Percentiles rank a stretch among this genome's conserved stretches.
Conservation (phyloP, 2,888 invertebrate species). For the Hedychridium roseum region DNA sequence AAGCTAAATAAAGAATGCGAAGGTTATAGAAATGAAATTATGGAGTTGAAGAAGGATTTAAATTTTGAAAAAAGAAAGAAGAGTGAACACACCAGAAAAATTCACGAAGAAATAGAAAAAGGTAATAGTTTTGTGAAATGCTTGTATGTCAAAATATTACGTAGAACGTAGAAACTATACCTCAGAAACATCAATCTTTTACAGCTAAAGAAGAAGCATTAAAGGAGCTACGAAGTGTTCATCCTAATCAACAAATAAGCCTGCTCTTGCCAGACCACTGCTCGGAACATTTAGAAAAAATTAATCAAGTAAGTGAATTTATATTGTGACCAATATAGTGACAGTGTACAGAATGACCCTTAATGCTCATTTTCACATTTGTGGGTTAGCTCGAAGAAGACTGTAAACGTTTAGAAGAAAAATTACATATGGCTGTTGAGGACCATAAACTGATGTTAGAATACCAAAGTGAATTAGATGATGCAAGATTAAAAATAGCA, state of each 20-base stretch:
- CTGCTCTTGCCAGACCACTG: constrained; percentile 52
- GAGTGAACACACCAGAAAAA: constrained; percentile 50
- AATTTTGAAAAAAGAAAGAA: constrained; percentile 47
- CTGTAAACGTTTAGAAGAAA: constrained; percentile 53
- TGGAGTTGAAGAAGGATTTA: constrained; percentile 54
- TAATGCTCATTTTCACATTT: constrained; percentile 6
- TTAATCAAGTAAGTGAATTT: constrained; percentile 43
- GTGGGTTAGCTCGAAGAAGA: constrained; percentile 48
- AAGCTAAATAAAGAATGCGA: constrained; percentile 50
- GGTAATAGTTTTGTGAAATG: constrained; percentile 41
- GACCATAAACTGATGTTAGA: constrained; percentile 49
- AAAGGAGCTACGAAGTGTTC: constrained; percentile 50
- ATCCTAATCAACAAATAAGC: constrained; percentile 53
- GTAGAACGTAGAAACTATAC: too few relatives aligned
- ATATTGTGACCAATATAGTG: neutral
- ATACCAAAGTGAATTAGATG: constrained; percentile 48
- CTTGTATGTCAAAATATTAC: too few relatives aligned
- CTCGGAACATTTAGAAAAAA: constrained; percentile 55
- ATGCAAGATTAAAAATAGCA: constrained; percentile 51
- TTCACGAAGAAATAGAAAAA: constrained; percentile 54
- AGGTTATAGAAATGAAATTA: constrained; percentile 42
- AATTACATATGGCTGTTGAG: constrained; percentile 46
- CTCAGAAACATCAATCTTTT: too few relatives aligned
- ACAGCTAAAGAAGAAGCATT: constrained; percentile 57
- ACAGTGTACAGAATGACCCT: neutral